phyloP scores from a whole-genome alignment of 2,888 invertebrate species.

The Tetramorium bicarinatum region DNA sequence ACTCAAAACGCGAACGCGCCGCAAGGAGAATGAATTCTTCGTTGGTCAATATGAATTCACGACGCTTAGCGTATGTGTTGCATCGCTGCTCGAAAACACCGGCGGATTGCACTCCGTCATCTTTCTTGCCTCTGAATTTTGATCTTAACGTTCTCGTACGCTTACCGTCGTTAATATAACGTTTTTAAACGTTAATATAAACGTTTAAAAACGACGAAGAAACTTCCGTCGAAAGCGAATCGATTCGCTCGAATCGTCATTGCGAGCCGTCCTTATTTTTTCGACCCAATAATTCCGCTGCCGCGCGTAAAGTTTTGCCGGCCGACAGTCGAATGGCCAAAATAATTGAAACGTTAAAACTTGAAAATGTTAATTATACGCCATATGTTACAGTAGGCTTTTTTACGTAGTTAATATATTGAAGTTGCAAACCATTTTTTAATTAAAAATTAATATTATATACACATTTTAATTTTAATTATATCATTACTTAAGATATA shows the following conservation, averaged over 20 bases:
- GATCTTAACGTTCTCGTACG: conserved; percentile 24
- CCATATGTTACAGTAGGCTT: background rate
- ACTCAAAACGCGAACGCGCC: conserved; percentile 74
- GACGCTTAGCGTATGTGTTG: conserved; percentile 2
- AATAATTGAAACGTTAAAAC: conserved; percentile 29
- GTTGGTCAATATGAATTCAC: conserved; percentile 61
- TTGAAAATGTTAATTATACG: background rate
- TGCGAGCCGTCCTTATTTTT: conserved; percentile 49
- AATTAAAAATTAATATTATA: background rate
- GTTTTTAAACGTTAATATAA: no score
- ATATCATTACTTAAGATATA: background rate
- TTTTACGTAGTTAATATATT: background rate
- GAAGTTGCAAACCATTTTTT: background rate
- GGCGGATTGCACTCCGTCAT: background rate
- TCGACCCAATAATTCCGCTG: conserved; percentile 44
- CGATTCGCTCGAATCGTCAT: conserved; percentile 61
- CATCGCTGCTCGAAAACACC: conserved; percentile 30
- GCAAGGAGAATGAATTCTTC: conserved; percentile 68
- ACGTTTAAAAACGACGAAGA: conserved; percentile 42
- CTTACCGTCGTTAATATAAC: conserved; percentile 32
- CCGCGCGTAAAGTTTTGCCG: conserved; percentile 18
- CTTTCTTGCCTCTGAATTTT: background rate
- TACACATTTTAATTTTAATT: background rate
- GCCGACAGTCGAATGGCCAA: background rate
- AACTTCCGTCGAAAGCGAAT: conserved; percentile 63